These are phyloP conservation scores for Mastigias papua DNA, from an alignment of 30 jellyfish, hydroid and myxozoan genomes.

Conservation along the genomic window DNA sequence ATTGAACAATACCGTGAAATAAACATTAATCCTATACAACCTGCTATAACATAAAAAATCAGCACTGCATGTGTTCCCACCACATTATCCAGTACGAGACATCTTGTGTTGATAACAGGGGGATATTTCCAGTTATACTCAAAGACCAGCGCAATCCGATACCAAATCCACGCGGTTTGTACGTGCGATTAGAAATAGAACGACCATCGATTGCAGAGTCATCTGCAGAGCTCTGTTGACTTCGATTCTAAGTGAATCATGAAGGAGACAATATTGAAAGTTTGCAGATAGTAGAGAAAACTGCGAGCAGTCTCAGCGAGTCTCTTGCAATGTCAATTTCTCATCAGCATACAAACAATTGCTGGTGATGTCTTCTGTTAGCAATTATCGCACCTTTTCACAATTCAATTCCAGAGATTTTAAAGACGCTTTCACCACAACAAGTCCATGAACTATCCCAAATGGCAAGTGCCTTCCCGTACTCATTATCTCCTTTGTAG, in stretches of 20 bases:
- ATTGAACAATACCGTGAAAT: not conserved
- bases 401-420: not conserved
- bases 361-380: not conserved
- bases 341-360: not conserved
- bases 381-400: not conserved
- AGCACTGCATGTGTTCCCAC: not conserved
- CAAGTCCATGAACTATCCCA: not conserved
- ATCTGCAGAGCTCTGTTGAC: too few relatives aligned
- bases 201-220: not conserved
- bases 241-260: too few relatives aligned
- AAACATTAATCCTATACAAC: not conserved
- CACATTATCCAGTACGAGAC: not conserved
- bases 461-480: not conserved
- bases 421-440: not conserved
- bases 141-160: not conserved
- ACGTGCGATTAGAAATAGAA: not conserved
- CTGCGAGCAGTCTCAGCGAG: not conserved
- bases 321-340: not conserved
- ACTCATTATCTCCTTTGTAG: not conserved
- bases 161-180: too few relatives aligned
- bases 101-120: not conserved
- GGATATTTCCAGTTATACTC: not conserved
- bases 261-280: too few relatives aligned
- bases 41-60: not conserved
- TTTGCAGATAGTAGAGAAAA: too few relatives aligned